These are phyloP conservation scores for Dasysyrphus albostriatus DNA, from an alignment of 2,888 invertebrate species.

Conservation along the genomic window DNA sequence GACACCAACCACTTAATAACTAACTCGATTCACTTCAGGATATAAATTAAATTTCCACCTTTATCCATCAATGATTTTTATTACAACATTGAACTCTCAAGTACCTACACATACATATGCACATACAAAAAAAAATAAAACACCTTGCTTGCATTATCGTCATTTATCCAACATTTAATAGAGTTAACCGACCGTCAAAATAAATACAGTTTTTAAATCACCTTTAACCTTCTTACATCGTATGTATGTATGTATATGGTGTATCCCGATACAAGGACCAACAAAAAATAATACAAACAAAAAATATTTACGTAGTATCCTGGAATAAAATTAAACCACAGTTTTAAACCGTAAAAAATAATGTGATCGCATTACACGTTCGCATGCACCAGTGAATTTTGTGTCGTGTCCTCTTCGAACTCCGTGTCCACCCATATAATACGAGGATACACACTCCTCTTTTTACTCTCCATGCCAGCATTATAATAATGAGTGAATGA, in stretches of 20 bases:
- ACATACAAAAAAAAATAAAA: neutral
- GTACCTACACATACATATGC: neutral
- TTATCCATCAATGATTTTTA: constrained; percentile 29
- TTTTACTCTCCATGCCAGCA: constrained; percentile 1
- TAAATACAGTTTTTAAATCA: constrained; percentile 68
- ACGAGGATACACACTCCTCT: constrained; percentile 4
- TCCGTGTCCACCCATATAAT: constrained; percentile 30
- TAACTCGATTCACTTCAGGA: neutral
- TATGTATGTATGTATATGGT: neutral
- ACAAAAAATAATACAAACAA: neutral
- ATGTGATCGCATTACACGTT: constrained; percentile 66
- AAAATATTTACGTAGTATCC: neutral
- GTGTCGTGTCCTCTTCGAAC: constrained; percentile 6
- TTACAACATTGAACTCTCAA: neutral
- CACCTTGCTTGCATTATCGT: constrained; percentile 42
- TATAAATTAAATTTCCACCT: constrained; percentile 27
- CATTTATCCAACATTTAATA: constrained; percentile 56
- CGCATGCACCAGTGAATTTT: constrained; percentile 52
- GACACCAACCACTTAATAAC: constrained; percentile 2
- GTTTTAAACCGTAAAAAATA: constrained; percentile 55
- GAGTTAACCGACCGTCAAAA: constrained; percentile 67
- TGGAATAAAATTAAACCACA: constrained; percentile 30
- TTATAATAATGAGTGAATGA: constrained; percentile 41
- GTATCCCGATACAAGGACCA: constrained; percentile 29
- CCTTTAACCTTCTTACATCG: constrained; percentile 51